These are phyloP conservation scores for Charadrius vociferus DNA, from an alignment of 2,113 vertebrate species.

Conservation along the genomic window DNA sequence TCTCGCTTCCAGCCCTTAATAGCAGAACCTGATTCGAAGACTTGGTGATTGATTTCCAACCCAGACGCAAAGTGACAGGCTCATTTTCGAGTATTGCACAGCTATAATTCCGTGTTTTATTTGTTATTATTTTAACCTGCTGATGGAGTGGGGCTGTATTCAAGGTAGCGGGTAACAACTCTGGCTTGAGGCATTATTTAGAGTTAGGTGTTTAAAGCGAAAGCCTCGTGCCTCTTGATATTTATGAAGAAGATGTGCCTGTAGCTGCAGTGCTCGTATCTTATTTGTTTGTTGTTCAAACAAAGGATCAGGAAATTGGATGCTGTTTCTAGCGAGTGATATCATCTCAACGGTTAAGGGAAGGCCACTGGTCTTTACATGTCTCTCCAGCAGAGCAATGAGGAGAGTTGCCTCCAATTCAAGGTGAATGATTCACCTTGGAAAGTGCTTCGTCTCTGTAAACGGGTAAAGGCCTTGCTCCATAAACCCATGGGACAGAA, in stretches of 20 bases:
- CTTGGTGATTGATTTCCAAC: conserved; percentile 48
- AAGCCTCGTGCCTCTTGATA: conserved; percentile 22
- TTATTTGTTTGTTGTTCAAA: conserved; percentile 68
- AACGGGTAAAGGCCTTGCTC: not conserved
- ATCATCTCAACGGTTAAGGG: conserved; percentile 32
- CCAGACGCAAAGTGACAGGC: conserved; percentile 49
- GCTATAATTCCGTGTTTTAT: conserved; percentile 59
- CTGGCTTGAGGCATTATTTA: conserved; percentile 45
- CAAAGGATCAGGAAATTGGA: conserved; percentile 69
- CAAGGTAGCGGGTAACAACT: conserved; percentile 6
- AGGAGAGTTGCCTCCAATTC: not conserved
- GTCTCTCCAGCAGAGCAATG: not conserved
- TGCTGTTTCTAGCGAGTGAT: conserved; percentile 27
- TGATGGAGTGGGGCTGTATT: conserved; percentile 37
- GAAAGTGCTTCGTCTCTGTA: not conserved
- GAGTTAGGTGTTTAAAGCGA: not conserved
- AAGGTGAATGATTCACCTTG: conserved; percentile 14
- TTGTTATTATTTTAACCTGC: conserved; percentile 68
- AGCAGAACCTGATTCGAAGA: conserved; percentile 12
- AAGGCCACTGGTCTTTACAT: conserved; percentile 7
- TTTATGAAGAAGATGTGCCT: conserved; percentile 61
- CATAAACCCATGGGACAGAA: fast-evolving
- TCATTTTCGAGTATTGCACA: conserved; percentile 57
- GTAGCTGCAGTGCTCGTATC: not conserved
- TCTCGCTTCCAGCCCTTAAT: conserved; percentile 3